Conservation (phyloP, 2,888 invertebrate genomes). For the Drosophila austrosaltans region DNA sequence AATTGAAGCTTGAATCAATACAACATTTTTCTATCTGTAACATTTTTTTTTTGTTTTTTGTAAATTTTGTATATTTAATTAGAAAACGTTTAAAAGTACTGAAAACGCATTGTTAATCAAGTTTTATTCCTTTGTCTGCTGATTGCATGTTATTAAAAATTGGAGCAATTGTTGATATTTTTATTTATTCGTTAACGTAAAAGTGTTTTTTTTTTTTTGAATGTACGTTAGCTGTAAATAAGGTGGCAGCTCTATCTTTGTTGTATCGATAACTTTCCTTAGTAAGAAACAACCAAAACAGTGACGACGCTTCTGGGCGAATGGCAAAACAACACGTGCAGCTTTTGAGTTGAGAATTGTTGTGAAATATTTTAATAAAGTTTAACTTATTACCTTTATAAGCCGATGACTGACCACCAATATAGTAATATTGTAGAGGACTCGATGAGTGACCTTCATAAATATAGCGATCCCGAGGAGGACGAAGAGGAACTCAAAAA, state of each 20-base stretch:
- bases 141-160: too few relatives aligned
- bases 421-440: not conserved
- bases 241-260: not conserved
- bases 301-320: slow-evolving; percentile 36
- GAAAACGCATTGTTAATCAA: too few relatives aligned
- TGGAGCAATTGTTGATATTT: too few relatives aligned
- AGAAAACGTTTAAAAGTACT: not conserved
- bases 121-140: too few relatives aligned
- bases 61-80: slow-evolving; percentile 1
- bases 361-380: slow-evolving; percentile 16
- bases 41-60: not conserved
- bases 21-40: not conserved
- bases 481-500: slow-evolving; percentile 63
- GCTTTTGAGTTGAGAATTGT: slow-evolving; percentile 6
- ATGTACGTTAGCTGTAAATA: not conserved
- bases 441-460: slow-evolving; percentile 69
- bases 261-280: not conserved
- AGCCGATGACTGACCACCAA: not conserved
- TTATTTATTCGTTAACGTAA: too few relatives aligned
- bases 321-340: slow-evolving; percentile 47
- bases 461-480: slow-evolving; percentile 82
- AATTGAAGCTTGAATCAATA: slow-evolving; percentile 21
- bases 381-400: not conserved
- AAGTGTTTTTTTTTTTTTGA: not conserved
- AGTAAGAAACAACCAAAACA: slow-evolving; percentile 54